These are phyloP conservation scores for Tolmerus cingulatus DNA, from an alignment of 2,888 invertebrate species.

Conservation along the genomic window DNA sequence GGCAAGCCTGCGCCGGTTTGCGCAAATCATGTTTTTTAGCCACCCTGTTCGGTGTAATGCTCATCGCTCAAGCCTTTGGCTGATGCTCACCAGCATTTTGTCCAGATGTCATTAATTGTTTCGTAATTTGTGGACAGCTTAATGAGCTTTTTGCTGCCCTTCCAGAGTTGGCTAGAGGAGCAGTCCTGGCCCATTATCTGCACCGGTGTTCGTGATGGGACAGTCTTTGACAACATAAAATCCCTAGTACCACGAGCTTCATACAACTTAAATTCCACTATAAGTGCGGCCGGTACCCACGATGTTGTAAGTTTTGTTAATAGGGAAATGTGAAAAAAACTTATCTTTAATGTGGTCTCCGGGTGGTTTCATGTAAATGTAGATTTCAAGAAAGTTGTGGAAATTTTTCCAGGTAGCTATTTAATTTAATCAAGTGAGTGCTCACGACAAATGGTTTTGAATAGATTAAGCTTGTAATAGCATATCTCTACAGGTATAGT, in stretches of 20 bases:
- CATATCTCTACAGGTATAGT: background rate
- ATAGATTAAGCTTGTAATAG: background rate
- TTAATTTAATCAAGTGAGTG: background rate
- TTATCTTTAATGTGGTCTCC: background rate
- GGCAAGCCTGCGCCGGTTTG: background rate
- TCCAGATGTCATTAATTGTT: constrained; percentile 45
- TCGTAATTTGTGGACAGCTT: constrained; percentile 44
- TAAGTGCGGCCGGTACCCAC: background rate
- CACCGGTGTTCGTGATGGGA: constrained; percentile 39
- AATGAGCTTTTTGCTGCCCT: constrained; percentile 33
- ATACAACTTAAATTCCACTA: constrained; percentile 31
- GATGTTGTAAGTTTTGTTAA: constrained; percentile 36
- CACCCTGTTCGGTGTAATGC: background rate
- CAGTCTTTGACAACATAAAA: constrained; percentile 27
- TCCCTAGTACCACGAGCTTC: background rate
- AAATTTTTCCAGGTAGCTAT: background rate
- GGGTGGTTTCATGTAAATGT: background rate
- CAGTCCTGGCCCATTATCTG: constrained; percentile 27
- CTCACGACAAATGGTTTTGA: background rate
- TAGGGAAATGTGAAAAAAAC: constrained; percentile 40
- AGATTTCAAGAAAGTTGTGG: background rate
- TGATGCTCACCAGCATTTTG: background rate
- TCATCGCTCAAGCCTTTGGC: background rate
- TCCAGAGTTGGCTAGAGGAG: background rate
- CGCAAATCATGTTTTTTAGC: constrained; percentile 24